phyloP scores from a whole-genome alignment of 2,888 invertebrate genomes.

The Teleogryllus oceanicus region DNA sequence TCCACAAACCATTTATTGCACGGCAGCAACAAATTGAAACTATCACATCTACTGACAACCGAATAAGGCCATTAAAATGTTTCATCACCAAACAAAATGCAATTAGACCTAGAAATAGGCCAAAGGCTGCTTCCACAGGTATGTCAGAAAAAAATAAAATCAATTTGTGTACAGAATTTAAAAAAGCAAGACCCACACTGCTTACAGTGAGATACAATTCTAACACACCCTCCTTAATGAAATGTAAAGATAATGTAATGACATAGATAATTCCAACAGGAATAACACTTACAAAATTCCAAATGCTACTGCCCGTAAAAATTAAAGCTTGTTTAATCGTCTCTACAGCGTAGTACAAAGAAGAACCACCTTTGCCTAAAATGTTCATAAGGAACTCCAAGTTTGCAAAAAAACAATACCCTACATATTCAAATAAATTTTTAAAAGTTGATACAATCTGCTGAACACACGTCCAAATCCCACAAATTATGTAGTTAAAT shows the following conservation, averaged over 20 bases:
- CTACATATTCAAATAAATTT: neutral
- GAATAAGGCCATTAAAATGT: neutral
- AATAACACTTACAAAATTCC: constrained; percentile 27
- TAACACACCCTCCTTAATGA: constrained; percentile 28
- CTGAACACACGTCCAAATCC: neutral
- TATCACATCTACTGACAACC: too few species aligned
- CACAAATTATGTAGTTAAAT: neutral
- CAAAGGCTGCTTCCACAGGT: constrained; percentile 26
- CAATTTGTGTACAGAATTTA: neutral
- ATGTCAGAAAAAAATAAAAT: constrained; percentile 26
- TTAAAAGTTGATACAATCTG: neutral
- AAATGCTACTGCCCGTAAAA: constrained; percentile 30
- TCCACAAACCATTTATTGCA: too few species aligned
- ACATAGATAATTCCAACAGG: constrained; percentile 31
- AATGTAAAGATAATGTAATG: constrained; percentile 27
- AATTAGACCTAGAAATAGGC: constrained; percentile 18
- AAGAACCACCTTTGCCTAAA: neutral
- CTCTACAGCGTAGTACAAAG: constrained; percentile 25
- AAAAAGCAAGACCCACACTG: neutral
- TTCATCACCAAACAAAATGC: neutral
- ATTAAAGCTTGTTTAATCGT: constrained; percentile 28
- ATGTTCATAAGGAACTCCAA: neutral
- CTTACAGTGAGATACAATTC: constrained; percentile 21
- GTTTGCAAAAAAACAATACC: neutral
- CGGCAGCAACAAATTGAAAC: too few species aligned